Conservation (phyloP, 1,140 invertebrate species). For the Limonius californicus region DNA sequence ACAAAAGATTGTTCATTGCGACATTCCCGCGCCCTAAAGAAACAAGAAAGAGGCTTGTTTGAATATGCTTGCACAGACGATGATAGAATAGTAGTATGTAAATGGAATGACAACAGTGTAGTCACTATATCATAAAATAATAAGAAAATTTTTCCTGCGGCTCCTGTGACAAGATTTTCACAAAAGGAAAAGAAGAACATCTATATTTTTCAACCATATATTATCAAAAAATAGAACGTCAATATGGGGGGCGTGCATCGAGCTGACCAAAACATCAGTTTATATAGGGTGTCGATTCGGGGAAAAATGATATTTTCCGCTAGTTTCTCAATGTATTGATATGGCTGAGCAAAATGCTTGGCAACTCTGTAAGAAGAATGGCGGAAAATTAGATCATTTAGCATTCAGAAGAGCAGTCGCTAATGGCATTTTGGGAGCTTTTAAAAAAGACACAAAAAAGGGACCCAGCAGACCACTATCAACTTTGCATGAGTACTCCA, state of each 20-base stretch:
- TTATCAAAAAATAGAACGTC: not conserved
- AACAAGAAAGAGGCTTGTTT: too few species aligned
- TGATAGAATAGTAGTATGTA: too few species aligned
- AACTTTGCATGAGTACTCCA: not conserved
- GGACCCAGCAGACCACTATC: not conserved
- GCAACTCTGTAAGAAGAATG: slow-evolving; percentile 19
- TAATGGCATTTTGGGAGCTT: slow-evolving; percentile 23
- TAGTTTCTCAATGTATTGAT: slow-evolving; percentile 33
- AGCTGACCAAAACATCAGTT: slow-evolving; percentile 39
- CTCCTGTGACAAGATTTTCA: not conserved
- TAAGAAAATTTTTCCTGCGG: too few species aligned
- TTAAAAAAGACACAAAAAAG: slow-evolving; percentile 18
- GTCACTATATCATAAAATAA: too few species aligned
- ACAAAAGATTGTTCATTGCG: too few species aligned
- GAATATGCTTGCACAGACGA: too few species aligned
- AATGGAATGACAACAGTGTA: too few species aligned
- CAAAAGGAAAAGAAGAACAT: not conserved
- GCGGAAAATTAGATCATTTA: slow-evolving; percentile 33
- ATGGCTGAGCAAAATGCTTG: slow-evolving; percentile 35
- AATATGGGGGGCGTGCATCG: slow-evolving; percentile 17
- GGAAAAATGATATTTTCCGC: slow-evolving; percentile 37
- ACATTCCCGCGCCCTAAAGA: too few species aligned
- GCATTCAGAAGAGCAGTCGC: slow-evolving; percentile 32
- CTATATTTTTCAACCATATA: not conserved
- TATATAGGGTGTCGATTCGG: slow-evolving; percentile 27